Conservation (phyloP, 1,140 invertebrate species). For the Tribolium castaneum region DNA sequence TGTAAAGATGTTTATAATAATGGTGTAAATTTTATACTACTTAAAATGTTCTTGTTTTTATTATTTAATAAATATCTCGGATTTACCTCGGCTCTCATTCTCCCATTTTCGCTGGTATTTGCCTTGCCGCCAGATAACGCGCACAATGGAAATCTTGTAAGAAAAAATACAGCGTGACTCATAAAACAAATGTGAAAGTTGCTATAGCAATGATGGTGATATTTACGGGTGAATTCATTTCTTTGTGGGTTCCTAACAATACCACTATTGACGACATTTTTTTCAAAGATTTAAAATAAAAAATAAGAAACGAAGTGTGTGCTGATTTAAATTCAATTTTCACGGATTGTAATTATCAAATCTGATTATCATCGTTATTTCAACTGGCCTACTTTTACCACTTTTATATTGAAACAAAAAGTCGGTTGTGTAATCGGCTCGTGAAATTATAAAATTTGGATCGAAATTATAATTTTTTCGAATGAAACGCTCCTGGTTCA, state of each 20-base stretch:
- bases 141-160: constrained; percentile 7
- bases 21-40: constrained; percentile 60
- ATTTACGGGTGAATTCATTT: constrained; percentile 13
- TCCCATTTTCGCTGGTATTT: neutral
- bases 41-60: constrained; percentile 58
- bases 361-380: constrained; percentile 24
- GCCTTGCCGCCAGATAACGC: too few species aligned
- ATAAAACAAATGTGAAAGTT: constrained; percentile 35
- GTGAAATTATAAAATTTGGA: neutral
- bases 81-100: constrained; percentile 16
- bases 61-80: constrained; percentile 58
- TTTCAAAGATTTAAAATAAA: neutral
- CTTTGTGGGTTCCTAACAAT: neutral
- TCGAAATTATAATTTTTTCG: neutral
- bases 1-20: constrained; percentile 55
- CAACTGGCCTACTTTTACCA: constrained; percentile 16
- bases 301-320: neutral
- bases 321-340: neutral
- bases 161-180: constrained; percentile 35
- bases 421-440: neutral
- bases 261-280: neutral
- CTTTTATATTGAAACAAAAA: constrained; percentile 14
- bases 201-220: constrained; percentile 4
- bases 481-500: neutral
- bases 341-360: constrained; percentile 8